phyloP scores from a whole-genome alignment of 2,797 vertebrate species.

The Dipus sagitta region DNA sequence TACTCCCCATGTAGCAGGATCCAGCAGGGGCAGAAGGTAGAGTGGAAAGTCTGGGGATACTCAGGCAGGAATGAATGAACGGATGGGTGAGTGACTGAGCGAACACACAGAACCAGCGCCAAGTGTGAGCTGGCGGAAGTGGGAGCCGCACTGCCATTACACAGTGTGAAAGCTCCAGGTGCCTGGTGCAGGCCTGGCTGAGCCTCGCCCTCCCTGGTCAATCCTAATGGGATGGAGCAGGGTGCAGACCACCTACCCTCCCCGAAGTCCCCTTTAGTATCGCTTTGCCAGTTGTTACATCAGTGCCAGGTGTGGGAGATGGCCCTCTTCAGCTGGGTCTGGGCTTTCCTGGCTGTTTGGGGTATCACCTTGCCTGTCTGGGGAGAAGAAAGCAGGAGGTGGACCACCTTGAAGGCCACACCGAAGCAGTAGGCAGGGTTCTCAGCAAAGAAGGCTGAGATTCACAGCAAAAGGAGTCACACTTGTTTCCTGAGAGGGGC shows the following conservation, averaged over 20 bases:
- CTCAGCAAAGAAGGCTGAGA: neutral
- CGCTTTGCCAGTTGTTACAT: slow-evolving; percentile 87
- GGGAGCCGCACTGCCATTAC: slow-evolving; percentile 81
- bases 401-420: neutral
- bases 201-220: slow-evolving; percentile 89
- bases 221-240: slow-evolving; percentile 89
- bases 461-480: neutral
- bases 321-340: neutral
- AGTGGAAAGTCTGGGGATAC: neutral
- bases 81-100: slow-evolving; percentile 3
- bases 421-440: neutral
- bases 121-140: neutral
- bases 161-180: slow-evolving; percentile 87
- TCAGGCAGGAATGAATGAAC: neutral
- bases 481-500: neutral
- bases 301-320: slow-evolving; percentile 65
- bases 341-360: neutral
- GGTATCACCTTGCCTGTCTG: neutral
- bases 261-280: slow-evolving; percentile 85
- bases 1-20: neutral
- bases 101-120: slow-evolving; percentile 29
- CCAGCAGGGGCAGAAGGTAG: accelerated
- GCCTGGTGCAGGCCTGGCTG: slow-evolving; percentile 80
- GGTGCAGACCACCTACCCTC: slow-evolving; percentile 85
- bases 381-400: neutral